Percentiles rank a stretch among this genome's conserved stretches.
phyloP scores from a whole-genome alignment of 2,797 vertebrate species.

The Rhinoraja longicauda region DNA sequence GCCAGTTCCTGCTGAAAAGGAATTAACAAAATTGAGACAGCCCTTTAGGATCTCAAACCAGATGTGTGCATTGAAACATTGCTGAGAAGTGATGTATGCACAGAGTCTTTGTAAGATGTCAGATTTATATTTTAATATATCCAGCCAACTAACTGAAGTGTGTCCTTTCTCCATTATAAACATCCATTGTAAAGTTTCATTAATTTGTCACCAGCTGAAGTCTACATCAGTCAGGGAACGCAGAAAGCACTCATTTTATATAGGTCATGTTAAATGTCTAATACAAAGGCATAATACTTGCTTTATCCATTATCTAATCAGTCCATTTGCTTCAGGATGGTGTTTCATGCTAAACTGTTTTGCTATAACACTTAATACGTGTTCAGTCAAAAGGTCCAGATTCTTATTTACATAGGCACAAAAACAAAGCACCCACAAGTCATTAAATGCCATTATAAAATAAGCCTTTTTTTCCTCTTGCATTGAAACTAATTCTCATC shows the following conservation, averaged over 20 bases:
- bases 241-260: slow-evolving; percentile 2
- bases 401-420: background rate
- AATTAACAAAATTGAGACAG: slow-evolving; percentile 18
- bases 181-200: background rate
- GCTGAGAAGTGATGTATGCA: slow-evolving; percentile 22
- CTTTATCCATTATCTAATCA: slow-evolving; percentile 27
- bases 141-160: background rate
- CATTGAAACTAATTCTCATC: slow-evolving; percentile 23
- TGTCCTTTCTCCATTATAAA: background rate
- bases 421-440: slow-evolving; percentile 22
- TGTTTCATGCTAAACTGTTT: slow-evolving; percentile 21
- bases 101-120: background rate
- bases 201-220: slow-evolving; percentile 26
- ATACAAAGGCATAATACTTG: background rate
- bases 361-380: slow-evolving; percentile 14
- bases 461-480: background rate
- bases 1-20: background rate
- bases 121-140: background rate
- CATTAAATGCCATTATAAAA: slow-evolving; percentile 20
- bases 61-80: slow-evolving; percentile 34
- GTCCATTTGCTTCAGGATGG: background rate
- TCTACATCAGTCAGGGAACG: background rate
- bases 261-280: background rate
- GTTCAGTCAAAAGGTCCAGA: background rate
- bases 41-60: slow-evolving; percentile 17